A percentile compares a stretch with the other conserved stretches of the same genome.
Evolutionary conservation across 2,113 vertebrate species (phyloP).

Genomic region (Stegastes partitus): DNA sequence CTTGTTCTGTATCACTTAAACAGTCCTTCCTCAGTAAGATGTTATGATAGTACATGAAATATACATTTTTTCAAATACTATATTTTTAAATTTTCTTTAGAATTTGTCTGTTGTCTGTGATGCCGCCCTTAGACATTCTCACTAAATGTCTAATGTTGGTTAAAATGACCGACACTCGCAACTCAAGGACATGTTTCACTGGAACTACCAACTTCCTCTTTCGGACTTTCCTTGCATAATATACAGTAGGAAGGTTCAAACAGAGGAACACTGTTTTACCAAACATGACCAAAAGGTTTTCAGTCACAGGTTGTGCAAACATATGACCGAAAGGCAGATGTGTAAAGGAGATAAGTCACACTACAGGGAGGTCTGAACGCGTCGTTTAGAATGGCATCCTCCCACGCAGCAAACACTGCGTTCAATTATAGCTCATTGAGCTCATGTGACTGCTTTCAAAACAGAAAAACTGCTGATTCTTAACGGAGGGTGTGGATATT

Average conservation of each 20-base stretch:
- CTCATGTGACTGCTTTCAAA: slow-evolving; percentile 61
- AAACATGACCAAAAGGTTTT: slow-evolving; percentile 24
- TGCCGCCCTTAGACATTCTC: not conserved
- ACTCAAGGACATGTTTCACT: slow-evolving; percentile 34
- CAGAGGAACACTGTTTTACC: slow-evolving; percentile 15
- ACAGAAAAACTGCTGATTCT: slow-evolving; percentile 26
- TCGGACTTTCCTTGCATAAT: slow-evolving; percentile 38
- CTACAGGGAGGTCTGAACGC: slow-evolving; percentile 10
- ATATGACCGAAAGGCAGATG: slow-evolving; percentile 53
- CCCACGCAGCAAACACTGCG: not conserved
- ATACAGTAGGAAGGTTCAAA: slow-evolving; percentile 17
- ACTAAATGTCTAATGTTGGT: not conserved
- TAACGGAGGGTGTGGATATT: not conserved
- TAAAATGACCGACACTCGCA: not conserved
- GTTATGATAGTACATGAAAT: not conserved
- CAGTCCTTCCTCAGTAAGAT: not conserved
- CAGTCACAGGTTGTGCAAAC: slow-evolving; percentile 67
- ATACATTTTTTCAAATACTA: not conserved
- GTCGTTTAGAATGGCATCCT: slow-evolving; percentile 32
- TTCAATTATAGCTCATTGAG: slow-evolving; percentile 49
- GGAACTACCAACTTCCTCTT: slow-evolving; percentile 69
- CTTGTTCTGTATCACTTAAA: not conserved
- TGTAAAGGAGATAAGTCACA: slow-evolving; percentile 29
- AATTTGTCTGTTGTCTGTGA: not conserved
- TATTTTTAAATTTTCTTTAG: not conserved